phyloP scores from a whole-genome alignment of 2,888 invertebrate genomes.

The Caenorhabditis virilis region DNA sequence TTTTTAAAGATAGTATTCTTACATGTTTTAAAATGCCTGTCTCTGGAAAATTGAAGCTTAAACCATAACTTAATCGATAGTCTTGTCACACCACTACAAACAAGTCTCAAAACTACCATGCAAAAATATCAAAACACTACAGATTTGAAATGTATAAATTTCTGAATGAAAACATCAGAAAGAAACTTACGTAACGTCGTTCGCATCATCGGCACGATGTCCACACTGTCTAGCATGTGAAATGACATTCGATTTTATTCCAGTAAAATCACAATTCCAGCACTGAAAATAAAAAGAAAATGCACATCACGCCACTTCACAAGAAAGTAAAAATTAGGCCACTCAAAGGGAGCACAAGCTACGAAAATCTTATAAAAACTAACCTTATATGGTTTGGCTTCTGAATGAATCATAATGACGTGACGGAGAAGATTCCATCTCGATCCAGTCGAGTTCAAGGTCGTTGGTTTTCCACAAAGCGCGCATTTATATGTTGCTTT shows the following conservation, averaged over 20 bases:
- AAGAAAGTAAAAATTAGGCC: no score
- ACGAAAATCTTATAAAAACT: no score
- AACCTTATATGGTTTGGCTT: slow-evolving; percentile 50
- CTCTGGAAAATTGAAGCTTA: no score
- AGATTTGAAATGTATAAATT: no score
- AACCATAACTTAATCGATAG: neutral
- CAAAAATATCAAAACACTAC: slow-evolving; percentile 7
- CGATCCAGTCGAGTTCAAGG: slow-evolving; percentile 50
- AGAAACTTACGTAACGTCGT: slow-evolving; percentile 47
- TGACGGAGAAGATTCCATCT: slow-evolving; percentile 51
- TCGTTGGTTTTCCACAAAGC: slow-evolving; percentile 50
- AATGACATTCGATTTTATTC: slow-evolving; percentile 50
- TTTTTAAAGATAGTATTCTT: no score
- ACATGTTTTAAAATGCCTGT: no score
- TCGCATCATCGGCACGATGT: slow-evolving; percentile 45
- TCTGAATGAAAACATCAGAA: no score
- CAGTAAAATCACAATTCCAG: slow-evolving; percentile 53
- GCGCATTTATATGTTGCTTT: slow-evolving; percentile 54
- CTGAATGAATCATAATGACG: slow-evolving; percentile 54
- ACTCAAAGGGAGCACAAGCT: no score
- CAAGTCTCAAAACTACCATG: slow-evolving; percentile 12
- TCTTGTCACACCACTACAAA: neutral
- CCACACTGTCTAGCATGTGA: slow-evolving; percentile 49
- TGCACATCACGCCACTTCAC: no score
- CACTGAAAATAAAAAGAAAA: slow-evolving; percentile 35